Conservation (phyloP, 2,113 vertebrate species). For the Rana temporaria region DNA sequence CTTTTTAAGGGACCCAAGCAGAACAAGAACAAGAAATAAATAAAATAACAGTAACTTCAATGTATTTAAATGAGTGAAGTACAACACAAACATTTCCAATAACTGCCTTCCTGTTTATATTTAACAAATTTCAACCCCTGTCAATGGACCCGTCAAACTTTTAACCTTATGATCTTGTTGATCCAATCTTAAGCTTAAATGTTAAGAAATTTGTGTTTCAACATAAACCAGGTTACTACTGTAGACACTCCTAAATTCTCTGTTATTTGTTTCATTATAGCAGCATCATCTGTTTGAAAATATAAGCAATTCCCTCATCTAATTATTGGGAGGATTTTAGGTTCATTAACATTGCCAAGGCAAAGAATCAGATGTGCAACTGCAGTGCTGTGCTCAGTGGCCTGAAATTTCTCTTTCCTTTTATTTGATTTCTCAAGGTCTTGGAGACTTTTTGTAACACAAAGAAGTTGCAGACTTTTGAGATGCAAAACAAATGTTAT, state of each 20-base stretch:
- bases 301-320: slow-evolving; percentile 99
- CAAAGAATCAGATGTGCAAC: slow-evolving; percentile 92
- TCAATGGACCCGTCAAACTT: slow-evolving; percentile 83
- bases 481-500: not conserved
- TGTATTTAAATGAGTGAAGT: not conserved
- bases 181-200: slow-evolving; percentile 75
- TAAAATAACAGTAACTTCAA: slow-evolving; percentile 65
- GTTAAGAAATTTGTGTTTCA: slow-evolving; percentile 70
- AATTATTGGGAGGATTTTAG: slow-evolving; percentile 99
- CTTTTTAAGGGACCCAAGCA: slow-evolving; percentile 86
- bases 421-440: slow-evolving; percentile 81
- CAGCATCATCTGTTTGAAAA: slow-evolving; percentile 99
- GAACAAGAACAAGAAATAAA: slow-evolving; percentile 73
- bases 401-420: slow-evolving; percentile 81
- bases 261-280: slow-evolving; percentile 92
- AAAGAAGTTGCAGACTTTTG: slow-evolving; percentile 69
- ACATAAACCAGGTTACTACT: slow-evolving; percentile 79
- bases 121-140: slow-evolving; percentile 76
- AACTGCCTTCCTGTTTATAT: not conserved
- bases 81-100: slow-evolving; percentile 79
- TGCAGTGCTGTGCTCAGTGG: slow-evolving; percentile 83
- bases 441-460: slow-evolving; percentile 78
- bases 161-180: slow-evolving; percentile 27
- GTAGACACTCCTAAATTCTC: slow-evolving; percentile 87
- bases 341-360: slow-evolving; percentile 98